Evolutionary conservation across 2,888 invertebrate species (phyloP).

Genomic region (Lithophane semibrunnea): DNA sequence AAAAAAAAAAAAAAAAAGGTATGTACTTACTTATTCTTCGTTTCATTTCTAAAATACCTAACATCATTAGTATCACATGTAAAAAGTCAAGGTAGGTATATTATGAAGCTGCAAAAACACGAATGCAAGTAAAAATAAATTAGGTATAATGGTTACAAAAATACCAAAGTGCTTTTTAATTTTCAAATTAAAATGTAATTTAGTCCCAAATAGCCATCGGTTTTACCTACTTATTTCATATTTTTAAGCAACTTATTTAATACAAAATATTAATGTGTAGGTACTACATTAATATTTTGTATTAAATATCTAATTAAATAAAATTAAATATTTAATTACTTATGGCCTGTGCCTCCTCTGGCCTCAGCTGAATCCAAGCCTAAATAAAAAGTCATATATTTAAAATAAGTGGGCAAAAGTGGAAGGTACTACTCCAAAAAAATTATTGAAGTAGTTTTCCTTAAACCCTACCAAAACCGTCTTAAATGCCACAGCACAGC

Average conservation of each 20-base stretch:
- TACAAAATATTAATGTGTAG: neutral
- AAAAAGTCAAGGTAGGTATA: neutral
- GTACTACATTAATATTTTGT: too few species aligned
- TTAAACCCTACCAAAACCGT: conserved; percentile 31
- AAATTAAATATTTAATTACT: neutral
- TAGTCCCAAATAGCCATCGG: conserved; percentile 25
- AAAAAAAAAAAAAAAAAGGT: too few species aligned
- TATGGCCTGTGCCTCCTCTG: neutral
- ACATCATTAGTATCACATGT: conserved; percentile 3
- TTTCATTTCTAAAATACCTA: neutral
- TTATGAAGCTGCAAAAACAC: conserved; percentile 17
- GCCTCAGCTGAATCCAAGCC: conserved; percentile 10
- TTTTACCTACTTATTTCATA: neutral
- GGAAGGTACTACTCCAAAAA: conserved; percentile 16
- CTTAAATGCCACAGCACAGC: conserved; percentile 6
- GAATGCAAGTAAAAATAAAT: conserved; percentile 2
- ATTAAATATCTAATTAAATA: too few species aligned
- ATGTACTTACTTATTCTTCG: neutral
- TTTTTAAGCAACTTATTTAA: neutral
- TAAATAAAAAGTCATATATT: conserved; percentile 21
- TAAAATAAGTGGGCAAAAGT: conserved; percentile 42
- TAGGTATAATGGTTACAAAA: conserved; percentile 19
- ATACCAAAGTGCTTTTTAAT: conserved; percentile 40
- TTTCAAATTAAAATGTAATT: conserved; percentile 38
- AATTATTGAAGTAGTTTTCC: conserved; percentile 37